Base-by-base conservation (phyloP, 2,113 vertebrate genomes). In the Misgurnus mizolepis region DNA sequence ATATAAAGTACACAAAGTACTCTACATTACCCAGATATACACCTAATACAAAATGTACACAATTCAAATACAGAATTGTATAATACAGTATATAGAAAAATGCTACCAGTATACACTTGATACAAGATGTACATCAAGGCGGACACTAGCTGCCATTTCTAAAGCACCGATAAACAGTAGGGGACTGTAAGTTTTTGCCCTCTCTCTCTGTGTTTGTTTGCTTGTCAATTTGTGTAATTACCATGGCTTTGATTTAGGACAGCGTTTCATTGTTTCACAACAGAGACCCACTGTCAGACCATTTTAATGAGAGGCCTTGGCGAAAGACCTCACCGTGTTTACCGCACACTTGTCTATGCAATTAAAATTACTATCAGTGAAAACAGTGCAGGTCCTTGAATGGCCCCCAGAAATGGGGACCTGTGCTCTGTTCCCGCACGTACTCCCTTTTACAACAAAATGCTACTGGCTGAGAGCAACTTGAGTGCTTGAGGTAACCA, bases 351-450 rank as follows among this genome's bases (percentile, higher is more conserved):
- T 82, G 67, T 83, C 80, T 27, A 41, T 75, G 82, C 82, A 84
- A 87, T 87, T 87, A 85, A 85, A 85, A 87, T 83, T 83, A 81
- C 78, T 82, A 76, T 17, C n/a, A 40, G 18, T 6, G 61, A 71
- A 76, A 82, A n/a, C n/a, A n/a, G n/a, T n/a, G n/a, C n/a, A n/a
- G n/a, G n/a, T n/a, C n/a, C n/a, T n/a, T n/a, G n/a, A n/a, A n/a
- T n/a, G n/a, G n/a, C n/a, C n/a, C n/a, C n/a, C n/a, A n/a, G 84
- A 84, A 80, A 81, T 81, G 70, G n/a, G 27, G 22, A 18, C 62
- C 39, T 53, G 5, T 47, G 22, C 22, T 22, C 22, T 22, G 22
- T 22, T 22, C 22, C 22, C 22, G 1, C 22, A 22, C 22, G 22
- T 22, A 22, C 22, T 22, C 22, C 22, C 22, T 22, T 22, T 22